Base-by-base conservation (phyloP, 2,113 vertebrate species). In the Oostethus manadensis region DNA sequence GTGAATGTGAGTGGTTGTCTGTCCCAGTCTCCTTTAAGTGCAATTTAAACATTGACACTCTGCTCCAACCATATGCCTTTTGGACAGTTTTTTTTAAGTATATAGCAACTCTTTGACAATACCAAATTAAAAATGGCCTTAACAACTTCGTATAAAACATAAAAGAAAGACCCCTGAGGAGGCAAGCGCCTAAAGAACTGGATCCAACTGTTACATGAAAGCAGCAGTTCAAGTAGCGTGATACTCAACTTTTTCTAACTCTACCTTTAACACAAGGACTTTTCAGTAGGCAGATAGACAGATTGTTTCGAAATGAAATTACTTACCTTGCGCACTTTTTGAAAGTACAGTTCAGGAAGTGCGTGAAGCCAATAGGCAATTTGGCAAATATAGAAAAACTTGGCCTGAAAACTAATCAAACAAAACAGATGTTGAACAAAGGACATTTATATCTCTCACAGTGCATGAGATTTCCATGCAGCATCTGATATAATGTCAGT, bases 321-420 rank as follows among this genome's bases (percentile, higher is more conserved):
- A 5, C 74, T 82, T 82, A 93, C 92, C 90, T 93, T 93, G 70
- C 77, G 71, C 26, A 91, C 87, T 88, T 91, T 93, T 79, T 93
- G 92, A 68, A 93, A 92, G 76, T 93, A 92, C 16, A 93, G 85
- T 68, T 93, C 92, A 3, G 87, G 90, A 71, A 93, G 85, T 44
- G 92, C 86, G 47, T 93, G 92, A 78, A 93, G 78, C 92, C 92
- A 93, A 82, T 93, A 93, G 63, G 91, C 91, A 66, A 94, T 91
- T 89, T 94, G 92, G 82, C 90, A 93, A 85, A 94, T 87, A 83
- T 91, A 94, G 89, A 92, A 94, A 86, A 93, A 92, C 85, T 93
- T 94, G 63, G 92, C 92, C 88, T 93, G 91, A 87, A 93, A 93
- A 62, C 92, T 93, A 67, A 58, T 76, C 18, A 79, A 60, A 77